phyloP scores from a whole-genome alignment of 2,113 vertebrate genomes.

The Percina caprodes region DNA sequence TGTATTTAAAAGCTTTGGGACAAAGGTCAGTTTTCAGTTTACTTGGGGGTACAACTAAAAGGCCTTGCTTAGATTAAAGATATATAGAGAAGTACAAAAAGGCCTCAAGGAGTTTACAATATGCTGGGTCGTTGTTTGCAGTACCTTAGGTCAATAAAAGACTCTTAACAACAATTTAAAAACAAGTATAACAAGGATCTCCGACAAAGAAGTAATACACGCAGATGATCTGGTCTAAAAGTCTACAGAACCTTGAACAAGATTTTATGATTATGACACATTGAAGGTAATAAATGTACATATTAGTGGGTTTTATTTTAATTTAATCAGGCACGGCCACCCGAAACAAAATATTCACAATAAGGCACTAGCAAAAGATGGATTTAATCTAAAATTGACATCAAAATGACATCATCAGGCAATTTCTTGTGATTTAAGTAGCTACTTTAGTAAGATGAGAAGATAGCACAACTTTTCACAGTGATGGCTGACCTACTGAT shows the following conservation, averaged over 20 bases:
- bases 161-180: not conserved
- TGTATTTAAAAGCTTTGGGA: not conserved
- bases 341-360: not conserved
- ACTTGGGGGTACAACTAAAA: not conserved
- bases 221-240: too few species aligned
- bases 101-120: not conserved
- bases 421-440: not conserved
- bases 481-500: constrained; percentile 14
- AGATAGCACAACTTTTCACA: not conserved
- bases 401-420: not conserved
- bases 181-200: not conserved
- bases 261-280: not conserved
- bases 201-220: not conserved
- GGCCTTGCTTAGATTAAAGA: not conserved
- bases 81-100: too few species aligned
- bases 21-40: not conserved
- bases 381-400: not conserved
- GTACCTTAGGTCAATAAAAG: not conserved
- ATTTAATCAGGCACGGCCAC: not conserved
- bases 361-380: not conserved
- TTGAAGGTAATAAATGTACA: not conserved
- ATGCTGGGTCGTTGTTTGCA: not conserved
- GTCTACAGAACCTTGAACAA: too few species aligned
- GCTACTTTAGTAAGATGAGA: not conserved
- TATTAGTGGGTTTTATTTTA: not conserved